phyloP scores from a whole-genome alignment of 1,140 invertebrate genomes.

The Venturia canescens region DNA sequence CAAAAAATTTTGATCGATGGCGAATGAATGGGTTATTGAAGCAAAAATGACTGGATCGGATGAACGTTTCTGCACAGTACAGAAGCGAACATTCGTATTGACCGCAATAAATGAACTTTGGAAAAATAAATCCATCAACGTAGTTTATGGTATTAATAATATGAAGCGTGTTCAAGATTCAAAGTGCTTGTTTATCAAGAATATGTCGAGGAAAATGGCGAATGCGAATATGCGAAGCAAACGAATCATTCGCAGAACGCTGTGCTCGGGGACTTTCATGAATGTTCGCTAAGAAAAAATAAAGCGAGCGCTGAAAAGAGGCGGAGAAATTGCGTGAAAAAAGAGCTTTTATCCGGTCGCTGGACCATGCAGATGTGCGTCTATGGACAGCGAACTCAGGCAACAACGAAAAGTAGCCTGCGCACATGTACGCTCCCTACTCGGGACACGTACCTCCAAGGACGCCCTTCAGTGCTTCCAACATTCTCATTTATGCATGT shows the following conservation, averaged over 20 bases:
- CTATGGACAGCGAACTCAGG: slow-evolving; percentile 21
- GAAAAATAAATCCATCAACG: too few species aligned
- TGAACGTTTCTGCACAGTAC: too few species aligned
- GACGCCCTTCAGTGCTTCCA: slow-evolving; percentile 13
- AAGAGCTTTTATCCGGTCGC: background rate
- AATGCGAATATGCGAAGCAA: background rate
- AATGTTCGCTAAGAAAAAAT: background rate
- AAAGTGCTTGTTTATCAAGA: background rate
- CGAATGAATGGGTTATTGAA: too few species aligned
- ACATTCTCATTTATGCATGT: slow-evolving; percentile 56
- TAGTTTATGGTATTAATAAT: too few species aligned
- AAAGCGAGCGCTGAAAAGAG: background rate
- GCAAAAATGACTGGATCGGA: too few species aligned
- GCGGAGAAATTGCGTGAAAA: background rate
- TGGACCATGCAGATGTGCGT: slow-evolving; percentile 25
- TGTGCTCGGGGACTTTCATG: background rate
- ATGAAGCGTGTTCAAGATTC: too few species aligned
- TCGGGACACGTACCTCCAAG: background rate
- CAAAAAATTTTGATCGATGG: too few species aligned
- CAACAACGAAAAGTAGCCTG: background rate
- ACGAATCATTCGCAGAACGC: background rate
- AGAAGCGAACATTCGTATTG: too few species aligned
- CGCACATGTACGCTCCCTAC: background rate
- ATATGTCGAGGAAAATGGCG: background rate
- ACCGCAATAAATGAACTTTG: too few species aligned